Evolutionary conservation across 2,113 vertebrate species (phyloP), one percentile per base, ranked within the genome.

Genomic region (Egretta garzetta): DNA sequence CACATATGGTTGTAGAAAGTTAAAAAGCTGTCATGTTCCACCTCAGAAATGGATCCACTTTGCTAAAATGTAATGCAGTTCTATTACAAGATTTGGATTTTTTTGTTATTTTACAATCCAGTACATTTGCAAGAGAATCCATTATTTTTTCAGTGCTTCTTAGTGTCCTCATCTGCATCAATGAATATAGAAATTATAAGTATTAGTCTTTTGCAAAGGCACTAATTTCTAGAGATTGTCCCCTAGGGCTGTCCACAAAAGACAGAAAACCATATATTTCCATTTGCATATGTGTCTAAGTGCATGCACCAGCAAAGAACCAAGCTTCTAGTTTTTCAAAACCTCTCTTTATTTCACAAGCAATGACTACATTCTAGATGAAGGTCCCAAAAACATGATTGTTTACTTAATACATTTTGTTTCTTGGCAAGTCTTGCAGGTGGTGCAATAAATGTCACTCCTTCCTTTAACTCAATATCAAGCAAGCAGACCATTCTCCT

Each of bases 11-110:
- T 96, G 91, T 86, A 97, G 72, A 49, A 90, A 93, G 93, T 93
- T 94, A 93, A 97, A 95, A 97, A 96, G 76, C 96, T 96, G 91
- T 97, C 94, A 81, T 74, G 67, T 96, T 93, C 80, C 71, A 90
- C 91, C 80, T 95, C 90, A 91, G 94, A 91, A 96, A 95, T 92
- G 88, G 94, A 97, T 96, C 91, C 93, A 96, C 82, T 94, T 90
- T 93, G 49, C 68, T 74, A 63, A 37, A 71, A 66, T 80, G 45
- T 82, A 88, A 90, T 88, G 83, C 82, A 80, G 53, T 93, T 93
- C 45, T 89, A 55, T 87, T 80, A 88, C 62, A 80, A 71, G 75
- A 68, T 92, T 86, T 95, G 60, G 33, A 93, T 43, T 50, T 80
- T 92, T 75, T 81, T 72, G 33, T 59, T 91, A 59, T 86, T 94